These are phyloP conservation scores for Bombyx huttoni DNA, from an alignment of 2,888 invertebrate genomes.

Conservation along the genomic window DNA sequence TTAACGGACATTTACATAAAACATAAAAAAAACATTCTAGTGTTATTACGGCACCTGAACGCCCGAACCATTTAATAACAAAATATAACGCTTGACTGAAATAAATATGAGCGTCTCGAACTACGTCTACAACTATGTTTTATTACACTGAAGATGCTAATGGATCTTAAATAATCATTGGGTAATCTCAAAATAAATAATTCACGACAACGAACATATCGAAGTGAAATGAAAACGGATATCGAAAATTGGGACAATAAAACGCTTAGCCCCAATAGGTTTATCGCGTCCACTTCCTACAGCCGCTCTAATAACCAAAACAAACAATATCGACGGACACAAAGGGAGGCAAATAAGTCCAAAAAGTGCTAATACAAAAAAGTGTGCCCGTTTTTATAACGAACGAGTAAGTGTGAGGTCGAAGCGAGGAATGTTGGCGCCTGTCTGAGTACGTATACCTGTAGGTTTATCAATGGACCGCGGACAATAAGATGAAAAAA, in stretches of 20 bases:
- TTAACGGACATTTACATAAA: too few relatives aligned
- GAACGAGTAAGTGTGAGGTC: conserved; percentile 70
- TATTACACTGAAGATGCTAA: conserved; percentile 32
- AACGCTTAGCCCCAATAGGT: conserved; percentile 67
- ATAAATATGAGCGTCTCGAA: conserved; percentile 3
- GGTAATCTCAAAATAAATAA: conserved; percentile 29
- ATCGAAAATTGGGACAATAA: conserved; percentile 66
- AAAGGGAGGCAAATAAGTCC: conserved; percentile 64
- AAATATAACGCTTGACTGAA: conserved; percentile 23
- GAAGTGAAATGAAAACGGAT: conserved; percentile 48
- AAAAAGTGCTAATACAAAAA: conserved; percentile 69
- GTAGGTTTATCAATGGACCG: conserved; percentile 71
- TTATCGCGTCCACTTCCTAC: conserved; percentile 69
- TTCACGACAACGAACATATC: conserved; percentile 22
- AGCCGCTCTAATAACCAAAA: conserved; percentile 66
- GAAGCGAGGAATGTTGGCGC: conserved; percentile 71
- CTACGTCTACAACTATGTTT: conserved; percentile 6
- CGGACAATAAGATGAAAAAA: conserved; percentile 56
- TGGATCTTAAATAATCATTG: conserved; percentile 34
- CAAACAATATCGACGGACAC: conserved; percentile 62
- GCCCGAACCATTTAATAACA: conserved; percentile 26
- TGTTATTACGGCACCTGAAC: too few relatives aligned
- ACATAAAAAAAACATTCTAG: too few relatives aligned
- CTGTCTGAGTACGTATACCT: conserved; percentile 72
- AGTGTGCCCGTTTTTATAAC: conserved; percentile 67